Evolutionary conservation across 1,140 invertebrate genomes (phyloP).

Genomic region (Pseudomyrmex pallidus): DNA sequence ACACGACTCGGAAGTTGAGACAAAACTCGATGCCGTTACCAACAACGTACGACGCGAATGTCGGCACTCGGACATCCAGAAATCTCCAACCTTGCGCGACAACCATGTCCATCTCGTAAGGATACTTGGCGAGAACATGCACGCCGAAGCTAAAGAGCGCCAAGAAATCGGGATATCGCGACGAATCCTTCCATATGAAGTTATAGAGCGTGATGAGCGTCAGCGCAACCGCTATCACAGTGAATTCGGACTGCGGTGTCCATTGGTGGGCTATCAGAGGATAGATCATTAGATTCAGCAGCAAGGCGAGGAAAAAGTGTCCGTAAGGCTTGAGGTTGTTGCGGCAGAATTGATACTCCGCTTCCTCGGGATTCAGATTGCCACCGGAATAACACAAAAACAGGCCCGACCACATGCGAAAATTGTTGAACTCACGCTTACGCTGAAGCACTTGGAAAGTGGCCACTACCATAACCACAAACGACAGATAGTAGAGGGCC

Average conservation of each 20-base stretch:
- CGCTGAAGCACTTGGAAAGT: conserved; percentile 92
- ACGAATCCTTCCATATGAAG: conserved; percentile 87
- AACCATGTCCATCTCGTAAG: conserved; percentile 92
- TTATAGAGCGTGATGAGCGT: conserved; percentile 91
- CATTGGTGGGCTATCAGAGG: conserved; percentile 91
- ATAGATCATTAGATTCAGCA: conserved; percentile 91
- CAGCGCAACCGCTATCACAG: conserved; percentile 89
- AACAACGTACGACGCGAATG: conserved; percentile 91
- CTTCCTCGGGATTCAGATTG: conserved; percentile 90
- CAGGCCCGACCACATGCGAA: conserved; percentile 91
- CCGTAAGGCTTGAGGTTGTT: conserved; percentile 93
- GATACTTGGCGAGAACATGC: conserved; percentile 93
- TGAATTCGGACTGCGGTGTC: conserved; percentile 93
- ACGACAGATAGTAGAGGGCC: conserved; percentile 89
- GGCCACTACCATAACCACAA: conserved; percentile 90
- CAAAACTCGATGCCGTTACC: conserved; percentile 94
- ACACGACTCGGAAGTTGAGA: conserved; percentile 91
- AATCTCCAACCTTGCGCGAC: conserved; percentile 92
- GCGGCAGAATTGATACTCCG: conserved; percentile 92
- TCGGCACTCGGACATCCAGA: conserved; percentile 91
- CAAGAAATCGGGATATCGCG: conserved; percentile 89
- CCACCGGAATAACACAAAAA: conserved; percentile 90
- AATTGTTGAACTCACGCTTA: conserved; percentile 90
- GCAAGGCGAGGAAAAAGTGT: conserved; percentile 91
- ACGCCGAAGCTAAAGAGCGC: conserved; percentile 91